Conservation (phyloP, 2,113 vertebrate genomes). For the Oreocharis arfaki region DNA sequence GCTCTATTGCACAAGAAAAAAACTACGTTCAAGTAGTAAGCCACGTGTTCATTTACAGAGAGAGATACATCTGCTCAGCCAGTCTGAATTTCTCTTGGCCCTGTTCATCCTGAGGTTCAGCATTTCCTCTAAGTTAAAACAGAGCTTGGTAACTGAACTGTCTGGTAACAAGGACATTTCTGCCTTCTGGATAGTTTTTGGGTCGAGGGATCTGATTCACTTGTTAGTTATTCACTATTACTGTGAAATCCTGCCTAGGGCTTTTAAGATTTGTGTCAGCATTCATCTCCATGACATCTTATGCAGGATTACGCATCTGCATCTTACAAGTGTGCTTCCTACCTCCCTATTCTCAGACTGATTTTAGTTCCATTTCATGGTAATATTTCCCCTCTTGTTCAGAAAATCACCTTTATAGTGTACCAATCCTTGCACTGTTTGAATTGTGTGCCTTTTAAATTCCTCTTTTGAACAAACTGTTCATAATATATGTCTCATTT, state of each 20-base stretch:
- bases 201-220: not conserved
- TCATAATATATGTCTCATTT: not conserved
- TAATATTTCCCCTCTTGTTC: not conserved
- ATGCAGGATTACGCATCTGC: not conserved
- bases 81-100: not conserved
- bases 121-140: not conserved
- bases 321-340: not conserved
- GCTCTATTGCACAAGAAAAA: not conserved
- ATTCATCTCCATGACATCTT: not conserved
- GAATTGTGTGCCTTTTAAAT: not conserved
- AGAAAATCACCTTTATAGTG: not conserved
- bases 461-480: not conserved
- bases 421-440: not conserved
- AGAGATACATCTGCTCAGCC: not conserved
- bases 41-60: not conserved
- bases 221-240: conserved; percentile 20
- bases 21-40: not conserved
- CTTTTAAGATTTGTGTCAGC: conserved; percentile 33
- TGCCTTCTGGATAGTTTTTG: conserved; percentile 38
- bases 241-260: conserved; percentile 24
- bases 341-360: not conserved
- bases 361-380: not conserved
- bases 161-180: conserved; percentile 5
- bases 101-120: not conserved
- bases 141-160: not conserved